phyloP scores from a whole-genome alignment of 1,140 invertebrate species.

The Macrotrachela quadricornifera region DNA sequence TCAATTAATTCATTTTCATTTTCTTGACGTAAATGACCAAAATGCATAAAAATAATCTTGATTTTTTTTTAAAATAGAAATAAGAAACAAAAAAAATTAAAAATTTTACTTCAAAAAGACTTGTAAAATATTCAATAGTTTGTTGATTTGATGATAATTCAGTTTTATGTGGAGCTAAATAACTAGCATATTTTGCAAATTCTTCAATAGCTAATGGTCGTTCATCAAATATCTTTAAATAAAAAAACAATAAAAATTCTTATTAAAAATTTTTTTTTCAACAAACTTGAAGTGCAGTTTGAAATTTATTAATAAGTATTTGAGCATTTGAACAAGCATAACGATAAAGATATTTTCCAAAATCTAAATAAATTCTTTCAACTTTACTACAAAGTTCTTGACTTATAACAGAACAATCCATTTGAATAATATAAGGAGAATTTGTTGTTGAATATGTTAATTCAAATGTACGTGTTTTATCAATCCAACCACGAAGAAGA shows the following conservation, averaged over 20 bases:
- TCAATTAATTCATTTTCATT: constrained; percentile 24
- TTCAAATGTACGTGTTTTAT: constrained; percentile 23
- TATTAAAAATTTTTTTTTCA: too few species aligned
- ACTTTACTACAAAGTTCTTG: too few species aligned
- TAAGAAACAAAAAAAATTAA: background rate
- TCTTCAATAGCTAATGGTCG: constrained; percentile 12
- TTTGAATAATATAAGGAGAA: too few species aligned
- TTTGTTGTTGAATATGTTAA: too few species aligned
- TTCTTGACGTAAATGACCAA: constrained; percentile 16
- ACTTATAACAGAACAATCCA: too few species aligned
- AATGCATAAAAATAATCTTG: background rate
- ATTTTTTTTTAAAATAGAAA: background rate
- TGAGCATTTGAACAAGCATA: too few species aligned
- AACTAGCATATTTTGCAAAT: constrained; percentile 26
- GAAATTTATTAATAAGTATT: too few species aligned
- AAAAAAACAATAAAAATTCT: background rate
- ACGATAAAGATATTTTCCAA: too few species aligned
- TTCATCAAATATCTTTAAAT: background rate
- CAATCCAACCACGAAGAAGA: constrained; percentile 21
- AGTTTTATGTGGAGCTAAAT: constrained; percentile 21
- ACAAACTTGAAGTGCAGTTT: too few species aligned
- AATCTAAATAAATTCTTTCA: too few species aligned
- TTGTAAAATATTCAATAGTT: constrained; percentile 24
- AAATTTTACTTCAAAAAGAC: constrained; percentile 20
- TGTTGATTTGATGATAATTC: constrained; percentile 20